Evolutionary conservation across 2,797 vertebrate species (phyloP).

Genomic region (Atherinosoma microstoma): DNA sequence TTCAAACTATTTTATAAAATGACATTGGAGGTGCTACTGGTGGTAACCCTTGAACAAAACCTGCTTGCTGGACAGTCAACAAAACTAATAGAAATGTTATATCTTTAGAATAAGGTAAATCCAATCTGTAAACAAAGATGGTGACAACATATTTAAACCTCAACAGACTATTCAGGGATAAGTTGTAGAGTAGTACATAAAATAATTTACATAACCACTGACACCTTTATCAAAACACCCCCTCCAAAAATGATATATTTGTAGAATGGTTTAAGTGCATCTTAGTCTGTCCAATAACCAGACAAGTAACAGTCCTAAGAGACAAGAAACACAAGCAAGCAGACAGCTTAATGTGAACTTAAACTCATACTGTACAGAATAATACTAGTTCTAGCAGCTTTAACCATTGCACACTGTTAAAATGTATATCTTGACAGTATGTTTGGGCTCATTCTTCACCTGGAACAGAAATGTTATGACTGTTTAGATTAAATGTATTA

Average conservation of each 20-base stretch:
- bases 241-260: too few species aligned
- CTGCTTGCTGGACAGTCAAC: neutral
- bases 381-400: too few species aligned
- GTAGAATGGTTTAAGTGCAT: too few species aligned
- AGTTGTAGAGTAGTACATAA: neutral
- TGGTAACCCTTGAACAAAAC: slow-evolving; percentile 20
- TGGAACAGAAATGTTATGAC: too few species aligned
- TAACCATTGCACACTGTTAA: too few species aligned
- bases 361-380: neutral
- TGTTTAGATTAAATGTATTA: too few species aligned
- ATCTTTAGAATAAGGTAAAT: neutral
- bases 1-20: slow-evolving; percentile 41
- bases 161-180: neutral
- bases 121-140: neutral
- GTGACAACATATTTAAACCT: neutral
- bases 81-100: neutral
- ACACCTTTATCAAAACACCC: neutral
- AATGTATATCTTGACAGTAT: too few species aligned
- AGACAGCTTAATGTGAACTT: neutral
- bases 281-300: neutral
- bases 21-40: slow-evolving; percentile 1
- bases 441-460: too few species aligned
- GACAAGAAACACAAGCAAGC: neutral
- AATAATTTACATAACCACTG: neutral
- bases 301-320: neutral